Percentiles rank a stretch among this genome's conserved stretches.
Evolutionary conservation across 2,888 invertebrate species (phyloP).

Genomic region (Drosophila mimica): DNA sequence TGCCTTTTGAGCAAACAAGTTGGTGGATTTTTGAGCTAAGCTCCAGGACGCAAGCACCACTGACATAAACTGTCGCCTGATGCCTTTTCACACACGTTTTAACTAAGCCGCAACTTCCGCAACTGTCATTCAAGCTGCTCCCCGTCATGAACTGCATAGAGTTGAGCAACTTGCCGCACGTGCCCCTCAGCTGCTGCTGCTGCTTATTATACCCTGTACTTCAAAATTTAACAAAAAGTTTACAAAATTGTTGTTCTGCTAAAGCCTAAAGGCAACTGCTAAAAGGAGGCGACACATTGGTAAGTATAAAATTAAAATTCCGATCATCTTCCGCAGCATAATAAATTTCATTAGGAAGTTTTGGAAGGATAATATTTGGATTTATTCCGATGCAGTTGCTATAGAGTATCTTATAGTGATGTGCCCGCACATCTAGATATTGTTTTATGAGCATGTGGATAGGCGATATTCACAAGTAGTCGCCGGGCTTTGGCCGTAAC

Average conservation of each 20-base stretch:
- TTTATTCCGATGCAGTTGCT: neutral
- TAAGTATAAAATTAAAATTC: neutral
- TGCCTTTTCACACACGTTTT: slow-evolving; percentile 54
- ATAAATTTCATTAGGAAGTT: neutral
- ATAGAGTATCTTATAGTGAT: slow-evolving; percentile 5
- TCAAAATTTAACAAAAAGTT: neutral
- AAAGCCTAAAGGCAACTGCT: neutral
- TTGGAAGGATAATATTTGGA: neutral
- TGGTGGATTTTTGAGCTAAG: slow-evolving; percentile 74
- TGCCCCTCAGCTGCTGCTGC: neutral
- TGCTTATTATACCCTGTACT: slow-evolving; percentile 44
- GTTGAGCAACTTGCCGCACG: slow-evolving; percentile 6
- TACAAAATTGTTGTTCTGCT: neutral
- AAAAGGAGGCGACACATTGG: neutral
- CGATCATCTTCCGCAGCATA: neutral
- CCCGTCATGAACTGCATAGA: slow-evolving; percentile 29
- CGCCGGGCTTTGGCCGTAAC: slow-evolving; percentile 60
- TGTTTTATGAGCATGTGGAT: slow-evolving; percentile 41
- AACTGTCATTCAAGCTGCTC: slow-evolving; percentile 67
- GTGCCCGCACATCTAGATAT: slow-evolving; percentile 1
- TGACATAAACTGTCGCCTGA: slow-evolving; percentile 51
- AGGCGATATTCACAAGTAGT: slow-evolving; percentile 56
- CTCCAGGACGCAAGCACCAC: slow-evolving; percentile 33
- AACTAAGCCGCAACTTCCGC: slow-evolving; percentile 77
- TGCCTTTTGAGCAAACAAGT: slow-evolving; percentile 79